A percentile compares a stretch with the other conserved stretches of the same genome.
phyloP scores from a whole-genome alignment of 92 coral and sea anemone genomes.

The Hydrozoanthus gracilis region DNA sequence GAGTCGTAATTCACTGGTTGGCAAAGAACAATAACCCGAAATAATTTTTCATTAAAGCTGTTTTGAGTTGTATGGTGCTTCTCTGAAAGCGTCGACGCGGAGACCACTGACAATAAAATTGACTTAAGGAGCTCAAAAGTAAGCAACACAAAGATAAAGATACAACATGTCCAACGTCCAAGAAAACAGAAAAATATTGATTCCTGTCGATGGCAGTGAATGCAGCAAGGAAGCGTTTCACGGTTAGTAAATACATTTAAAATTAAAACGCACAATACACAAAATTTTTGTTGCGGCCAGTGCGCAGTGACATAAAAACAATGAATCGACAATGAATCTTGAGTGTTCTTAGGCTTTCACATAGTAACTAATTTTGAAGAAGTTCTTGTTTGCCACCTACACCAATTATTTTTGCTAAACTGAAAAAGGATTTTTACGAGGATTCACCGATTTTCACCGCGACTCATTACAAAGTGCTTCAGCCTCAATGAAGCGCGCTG shows the following conservation, averaged over 20 bases:
- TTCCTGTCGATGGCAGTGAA: conserved; percentile 64
- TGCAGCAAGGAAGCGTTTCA: conserved; percentile 59
- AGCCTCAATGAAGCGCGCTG: no score
- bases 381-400: no score
- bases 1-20: background rate
- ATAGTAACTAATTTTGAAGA: no score
- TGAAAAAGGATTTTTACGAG: no score
- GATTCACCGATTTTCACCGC: no score
- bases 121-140: background rate
- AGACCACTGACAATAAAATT: background rate
- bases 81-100: background rate
- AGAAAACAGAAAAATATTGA: conserved; percentile 37
- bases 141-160: background rate
- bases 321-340: no score
- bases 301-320: no score
- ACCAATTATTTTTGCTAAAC: no score
- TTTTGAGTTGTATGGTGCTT: background rate
- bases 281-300: background rate
- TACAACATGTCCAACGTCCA: background rate
- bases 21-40: background rate
- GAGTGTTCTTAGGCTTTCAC: no score
- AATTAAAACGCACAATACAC: background rate
- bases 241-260: conserved; percentile 36
- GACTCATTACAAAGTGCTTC: no score
- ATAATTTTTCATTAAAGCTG: background rate